Base-by-base conservation (phyloP, 1,140 invertebrate species). In the Eriocheir sinensis region DNA sequence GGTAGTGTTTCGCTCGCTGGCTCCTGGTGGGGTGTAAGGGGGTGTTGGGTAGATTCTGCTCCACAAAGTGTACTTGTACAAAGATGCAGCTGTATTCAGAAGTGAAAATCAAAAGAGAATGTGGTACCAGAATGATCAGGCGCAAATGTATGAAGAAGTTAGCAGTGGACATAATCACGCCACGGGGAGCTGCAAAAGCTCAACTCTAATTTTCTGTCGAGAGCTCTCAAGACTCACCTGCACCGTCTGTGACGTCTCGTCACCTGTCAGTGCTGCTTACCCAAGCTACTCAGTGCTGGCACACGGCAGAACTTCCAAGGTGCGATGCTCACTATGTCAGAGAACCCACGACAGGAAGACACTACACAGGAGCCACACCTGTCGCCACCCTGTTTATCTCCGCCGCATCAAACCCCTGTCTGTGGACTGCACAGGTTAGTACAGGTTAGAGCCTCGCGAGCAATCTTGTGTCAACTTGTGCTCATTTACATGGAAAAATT, bases 161-260 rank as follows among this genome's bases (percentile, higher is more conserved):
- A n/a, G 60, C 60, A 72, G 60, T 72, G 60, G 60, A 72, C 60
- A 15, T 72, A 15, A 72, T 72, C 60, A 72, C 12, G 60, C 60
- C 60, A 72, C n/a, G 60, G 60, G 60, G 60, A 72, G n/a, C 60
- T 15, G n/a, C n/a, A n/a, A 15, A 72, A n/a, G 60, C 60, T 72
- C 60, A 72, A 72, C 60, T 15, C 60, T 72, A 15, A 72, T 72
- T 15, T n/a, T 72, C 60, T 72, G 12, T 72, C 60, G n/a, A 72
- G 60, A 72, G 60, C 60, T n/a, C 60, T 72, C 60, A 72, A 72
- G 60, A 72, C 60, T 15, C 12, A 85, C 32, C 81, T 21, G 81
- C 81, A 85, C 81, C 32, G 81, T 85, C 81, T 85, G 81, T 85
- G 81, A 85, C 81, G 15, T 85, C 81, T 32, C 32, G 34, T 85